phyloP scores from a whole-genome alignment of 2,113 vertebrate species.

The Peucedramus taeniatus region DNA sequence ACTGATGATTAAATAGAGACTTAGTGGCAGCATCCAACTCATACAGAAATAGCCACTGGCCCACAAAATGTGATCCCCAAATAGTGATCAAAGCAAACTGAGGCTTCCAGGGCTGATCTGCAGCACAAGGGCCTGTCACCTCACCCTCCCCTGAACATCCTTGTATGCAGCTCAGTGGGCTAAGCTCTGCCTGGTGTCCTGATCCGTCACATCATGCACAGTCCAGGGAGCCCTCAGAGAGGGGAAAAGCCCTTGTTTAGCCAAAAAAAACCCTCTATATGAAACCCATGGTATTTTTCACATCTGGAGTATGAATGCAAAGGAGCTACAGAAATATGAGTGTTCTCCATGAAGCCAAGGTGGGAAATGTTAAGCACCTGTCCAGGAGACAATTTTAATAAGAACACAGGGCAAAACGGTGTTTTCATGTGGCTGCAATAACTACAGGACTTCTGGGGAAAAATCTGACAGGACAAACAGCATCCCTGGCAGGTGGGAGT shows the following conservation, averaged over 20 bases:
- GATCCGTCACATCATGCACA: not conserved
- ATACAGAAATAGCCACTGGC: not conserved
- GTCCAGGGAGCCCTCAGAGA: not conserved
- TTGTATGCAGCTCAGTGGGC: not conserved
- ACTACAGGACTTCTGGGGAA: not conserved
- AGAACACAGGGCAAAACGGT: not conserved
- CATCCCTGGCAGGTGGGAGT: not conserved
- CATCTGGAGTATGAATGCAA: not conserved
- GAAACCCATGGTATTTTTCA: not conserved
- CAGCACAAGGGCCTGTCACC: not conserved
- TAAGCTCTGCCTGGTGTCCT: not conserved
- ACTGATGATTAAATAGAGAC: not conserved
- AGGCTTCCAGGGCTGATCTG: not conserved
- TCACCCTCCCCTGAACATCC: not conserved
- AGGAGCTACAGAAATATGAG: not conserved
- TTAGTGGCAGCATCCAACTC: not conserved
- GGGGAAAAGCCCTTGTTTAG: not conserved
- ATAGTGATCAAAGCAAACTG: rapidly evolving
- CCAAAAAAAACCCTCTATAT: not conserved
- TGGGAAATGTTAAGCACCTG: not conserved
- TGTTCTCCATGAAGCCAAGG: not conserved
- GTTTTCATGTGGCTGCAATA: not conserved
- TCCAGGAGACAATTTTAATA: not conserved
- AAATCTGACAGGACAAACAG: not conserved
- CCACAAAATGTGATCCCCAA: not conserved